Evolutionary conservation across 2,113 vertebrate species (phyloP).

Genomic region (Felis catus): DNA sequence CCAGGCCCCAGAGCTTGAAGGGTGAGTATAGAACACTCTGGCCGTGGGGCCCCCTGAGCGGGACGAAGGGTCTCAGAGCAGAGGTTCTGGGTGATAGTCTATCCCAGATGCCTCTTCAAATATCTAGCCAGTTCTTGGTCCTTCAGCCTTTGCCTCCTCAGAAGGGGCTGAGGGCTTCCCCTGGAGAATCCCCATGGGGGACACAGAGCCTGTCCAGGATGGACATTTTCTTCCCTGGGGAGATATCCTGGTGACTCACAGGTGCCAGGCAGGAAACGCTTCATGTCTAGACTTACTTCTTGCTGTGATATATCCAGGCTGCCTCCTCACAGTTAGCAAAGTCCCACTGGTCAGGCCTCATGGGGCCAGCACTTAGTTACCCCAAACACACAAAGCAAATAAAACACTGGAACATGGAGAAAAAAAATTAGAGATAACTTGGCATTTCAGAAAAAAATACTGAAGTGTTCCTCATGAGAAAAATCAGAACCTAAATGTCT

Average conservation of each 20-base stretch:
- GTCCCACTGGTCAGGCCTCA: neutral
- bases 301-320: neutral
- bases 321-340: neutral
- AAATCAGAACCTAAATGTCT: neutral
- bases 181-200: neutral
- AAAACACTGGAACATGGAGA: neutral
- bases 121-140: neutral
- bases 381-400: neutral
- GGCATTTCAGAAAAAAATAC: neutral
- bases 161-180: neutral
- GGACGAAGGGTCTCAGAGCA: too few relatives aligned
- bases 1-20: accelerated
- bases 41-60: neutral
- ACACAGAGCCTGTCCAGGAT: neutral
- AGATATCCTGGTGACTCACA: neutral
- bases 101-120: neutral
- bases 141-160: neutral
- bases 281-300: neutral
- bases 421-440: neutral
- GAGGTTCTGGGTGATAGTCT: neutral
- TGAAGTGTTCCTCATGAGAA: neutral
- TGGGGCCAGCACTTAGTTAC: neutral
- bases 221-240: neutral
- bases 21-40: neutral
- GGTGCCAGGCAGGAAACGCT: neutral